Conservation (phyloP, 2,888 invertebrate species). For the Cryptosula pallasiana region DNA sequence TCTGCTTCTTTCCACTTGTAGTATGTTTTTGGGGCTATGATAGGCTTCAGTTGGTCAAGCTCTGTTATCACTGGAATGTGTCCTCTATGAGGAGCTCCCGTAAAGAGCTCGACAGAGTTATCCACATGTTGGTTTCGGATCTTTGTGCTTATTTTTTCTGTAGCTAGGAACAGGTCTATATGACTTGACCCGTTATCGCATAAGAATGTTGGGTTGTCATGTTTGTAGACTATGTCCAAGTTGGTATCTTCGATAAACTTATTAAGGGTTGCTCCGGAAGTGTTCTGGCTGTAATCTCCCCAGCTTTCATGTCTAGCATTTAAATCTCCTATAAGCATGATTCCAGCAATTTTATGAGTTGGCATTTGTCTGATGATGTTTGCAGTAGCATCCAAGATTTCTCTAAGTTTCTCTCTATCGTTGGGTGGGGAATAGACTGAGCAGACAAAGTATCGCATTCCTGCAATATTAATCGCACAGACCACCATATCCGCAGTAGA, state of each 20-base stretch:
- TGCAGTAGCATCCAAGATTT: background rate
- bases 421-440: background rate
- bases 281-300: background rate
- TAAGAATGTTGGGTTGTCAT: background rate
- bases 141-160: background rate
- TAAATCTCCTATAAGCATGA: background rate
- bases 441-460: background rate
- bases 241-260: background rate
- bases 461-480: background rate
- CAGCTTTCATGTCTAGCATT: background rate
- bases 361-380: background rate
- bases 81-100: slow-evolving; percentile 7
- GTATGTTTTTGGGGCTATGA: background rate
- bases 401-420: background rate
- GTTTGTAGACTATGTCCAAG: background rate
- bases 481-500: background rate
- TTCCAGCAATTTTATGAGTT: background rate
- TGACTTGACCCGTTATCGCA: background rate
- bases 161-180: background rate
- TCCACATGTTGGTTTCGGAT: background rate
- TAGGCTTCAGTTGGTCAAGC: background rate
- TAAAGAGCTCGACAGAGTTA: background rate
- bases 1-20: slow-evolving; percentile 10
- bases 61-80: background rate
- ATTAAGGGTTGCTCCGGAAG: background rate